Conservation (phyloP, 2,797 vertebrate genomes). For the Telmatherina bonti region DNA sequence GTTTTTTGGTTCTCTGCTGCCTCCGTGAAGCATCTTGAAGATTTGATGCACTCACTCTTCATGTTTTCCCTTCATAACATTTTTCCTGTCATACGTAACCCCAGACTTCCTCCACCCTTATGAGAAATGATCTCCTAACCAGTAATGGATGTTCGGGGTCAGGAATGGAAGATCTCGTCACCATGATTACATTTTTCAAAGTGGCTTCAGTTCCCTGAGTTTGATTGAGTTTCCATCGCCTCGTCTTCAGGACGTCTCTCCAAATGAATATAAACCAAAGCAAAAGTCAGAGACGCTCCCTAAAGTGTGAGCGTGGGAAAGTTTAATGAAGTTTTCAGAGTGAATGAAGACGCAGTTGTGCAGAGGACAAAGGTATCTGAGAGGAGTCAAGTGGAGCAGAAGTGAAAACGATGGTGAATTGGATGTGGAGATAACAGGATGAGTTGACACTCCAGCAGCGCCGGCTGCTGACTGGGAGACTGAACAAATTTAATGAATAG, state of each 20-base stretch:
- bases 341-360: slow-evolving; percentile 28
- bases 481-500: slow-evolving; percentile 70
- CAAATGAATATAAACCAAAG: slow-evolving; percentile 1
- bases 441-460: slow-evolving; percentile 40
- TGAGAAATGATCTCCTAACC: not conserved
- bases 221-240: slow-evolving; percentile 14
- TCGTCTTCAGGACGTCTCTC: slow-evolving; percentile 10
- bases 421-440: slow-evolving; percentile 69
- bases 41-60: no score
- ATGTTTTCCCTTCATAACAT: not conserved
- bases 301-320: slow-evolving; percentile 5
- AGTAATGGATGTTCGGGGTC: not conserved
- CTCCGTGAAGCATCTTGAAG: no score
- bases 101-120: not conserved
- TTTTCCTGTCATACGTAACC: not conserved
- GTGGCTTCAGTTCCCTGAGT: not conserved
- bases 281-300: slow-evolving; percentile 10
- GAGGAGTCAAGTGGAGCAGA: slow-evolving; percentile 58
- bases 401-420: slow-evolving; percentile 50
- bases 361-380: slow-evolving; percentile 40
- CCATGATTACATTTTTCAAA: not conserved
- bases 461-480: slow-evolving; percentile 47
- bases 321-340: slow-evolving; percentile 53
- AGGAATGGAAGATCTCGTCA: not conserved
- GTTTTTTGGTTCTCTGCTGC: no score